phyloP scores from a whole-genome alignment of 2,797 vertebrate genomes.

The Potorous gilbertii region DNA sequence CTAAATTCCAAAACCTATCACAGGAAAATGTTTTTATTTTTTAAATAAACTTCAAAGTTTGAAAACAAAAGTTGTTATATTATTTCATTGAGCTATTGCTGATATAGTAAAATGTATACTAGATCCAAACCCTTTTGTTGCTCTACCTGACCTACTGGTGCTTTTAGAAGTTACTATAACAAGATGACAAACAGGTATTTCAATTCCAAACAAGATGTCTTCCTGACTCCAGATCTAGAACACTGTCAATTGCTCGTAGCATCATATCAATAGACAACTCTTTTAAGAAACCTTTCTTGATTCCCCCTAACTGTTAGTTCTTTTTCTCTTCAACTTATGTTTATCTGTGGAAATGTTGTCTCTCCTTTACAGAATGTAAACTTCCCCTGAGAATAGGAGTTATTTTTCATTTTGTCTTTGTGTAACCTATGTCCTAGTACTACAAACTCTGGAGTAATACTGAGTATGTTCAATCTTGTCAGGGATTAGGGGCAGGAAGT shows the following conservation, averaged over 20 bases:
- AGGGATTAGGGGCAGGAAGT: background rate
- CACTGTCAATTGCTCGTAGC: background rate
- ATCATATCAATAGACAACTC: background rate
- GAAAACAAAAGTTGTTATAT: slow-evolving; percentile 34
- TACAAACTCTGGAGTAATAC: background rate
- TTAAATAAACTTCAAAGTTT: slow-evolving; percentile 43
- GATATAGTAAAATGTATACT: background rate
- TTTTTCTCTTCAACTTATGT: background rate
- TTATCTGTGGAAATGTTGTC: background rate
- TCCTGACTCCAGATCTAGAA: background rate
- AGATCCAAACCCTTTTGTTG: background rate
- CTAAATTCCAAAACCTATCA: slow-evolving; percentile 23
- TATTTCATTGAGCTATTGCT: background rate
- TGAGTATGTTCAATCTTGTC: background rate
- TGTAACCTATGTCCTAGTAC: background rate
- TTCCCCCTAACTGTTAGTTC: background rate
- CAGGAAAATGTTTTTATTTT: slow-evolving; percentile 48
- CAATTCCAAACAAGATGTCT: slow-evolving; percentile 10
- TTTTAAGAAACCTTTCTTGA: background rate
- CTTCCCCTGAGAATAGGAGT: background rate
- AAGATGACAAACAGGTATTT: background rate
- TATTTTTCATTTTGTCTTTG: background rate
- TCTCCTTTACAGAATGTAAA: background rate
- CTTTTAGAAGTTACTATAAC: background rate
- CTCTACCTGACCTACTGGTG: background rate